Base-by-base conservation (phyloP, 30 jellyfish, hydroid and myxozoan species). In the Hydra vulgaris region DNA sequence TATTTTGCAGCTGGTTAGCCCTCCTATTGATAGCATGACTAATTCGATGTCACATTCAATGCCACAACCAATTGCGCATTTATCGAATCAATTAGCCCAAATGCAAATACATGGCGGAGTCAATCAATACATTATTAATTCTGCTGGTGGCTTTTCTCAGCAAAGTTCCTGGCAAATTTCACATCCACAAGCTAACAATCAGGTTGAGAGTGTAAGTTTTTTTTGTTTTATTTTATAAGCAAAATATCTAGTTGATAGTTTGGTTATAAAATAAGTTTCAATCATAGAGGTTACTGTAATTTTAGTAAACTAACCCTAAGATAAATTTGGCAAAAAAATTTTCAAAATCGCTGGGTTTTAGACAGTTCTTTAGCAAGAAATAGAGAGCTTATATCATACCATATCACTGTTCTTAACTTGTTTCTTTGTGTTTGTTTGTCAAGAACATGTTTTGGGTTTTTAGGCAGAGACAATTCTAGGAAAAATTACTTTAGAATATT, bases 21-120 rank as follows among this genome's bases (percentile, higher is more conserved):
- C 97, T 87, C 21, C 86, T 87, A 54, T 87, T 17, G 95, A 85
- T 18, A 81, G 77, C 22, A 85, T 90, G 66, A 53, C 85, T 18
- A 94, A 83, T 24, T 79, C 87, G 56, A 85, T 90, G 66, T 54
- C 85, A 17, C 96, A 83, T 24, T 79, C 87, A 71, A 95, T 87
- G 85, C 95, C 79, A 26, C 76, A 69, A 53, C 82, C 82, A 27
- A 91, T 91, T 23, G 92, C 98, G 3, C 98, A 91, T 54, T 22
- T 91, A 40, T 82, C 89, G 27, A 87, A 76, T 54, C 98, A 91
- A 71, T 75, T 91, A 95, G 96, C 98, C 19, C 98, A 91, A 53
- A 91, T 91, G 98, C 98, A 91, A 74, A 72, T 91, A 17, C 76
- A 90, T 18, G 97, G 90, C 61, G 95, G 95, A 15, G 71, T 40